phyloP scores from a whole-genome alignment of 2,888 invertebrate genomes.

The Rhamnusium bicolor region DNA sequence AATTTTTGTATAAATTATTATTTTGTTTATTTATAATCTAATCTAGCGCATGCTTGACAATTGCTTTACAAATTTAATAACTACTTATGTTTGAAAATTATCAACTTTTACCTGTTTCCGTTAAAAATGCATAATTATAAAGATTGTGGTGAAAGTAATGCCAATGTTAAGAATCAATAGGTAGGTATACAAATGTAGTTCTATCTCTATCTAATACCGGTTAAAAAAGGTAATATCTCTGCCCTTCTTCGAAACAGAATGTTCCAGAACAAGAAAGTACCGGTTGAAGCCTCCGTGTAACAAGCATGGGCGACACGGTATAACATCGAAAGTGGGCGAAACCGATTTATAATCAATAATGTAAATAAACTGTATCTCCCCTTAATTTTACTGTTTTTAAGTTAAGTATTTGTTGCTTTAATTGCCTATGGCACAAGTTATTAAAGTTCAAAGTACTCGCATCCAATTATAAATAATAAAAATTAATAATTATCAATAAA shows the following conservation, averaged over 20 bases:
- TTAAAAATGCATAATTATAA: background rate
- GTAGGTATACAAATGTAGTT: background rate
- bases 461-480: too few relatives aligned
- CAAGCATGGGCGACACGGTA: background rate
- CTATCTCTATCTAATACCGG: background rate
- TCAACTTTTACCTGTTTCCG: too few relatives aligned
- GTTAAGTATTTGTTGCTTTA: too few relatives aligned
- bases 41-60: too few relatives aligned
- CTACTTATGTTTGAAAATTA: too few relatives aligned
- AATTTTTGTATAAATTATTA: too few relatives aligned
- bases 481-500: background rate
- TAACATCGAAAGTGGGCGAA: background rate
- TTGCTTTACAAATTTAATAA: too few relatives aligned
- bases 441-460: background rate
- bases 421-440: too few relatives aligned
- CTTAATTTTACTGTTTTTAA: background rate
- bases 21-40: too few relatives aligned
- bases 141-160: background rate
- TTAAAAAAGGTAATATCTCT: too few relatives aligned
- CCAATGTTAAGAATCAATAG: background rate
- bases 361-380: background rate
- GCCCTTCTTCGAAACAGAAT: background rate
- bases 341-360: background rate
- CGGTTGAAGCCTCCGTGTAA: background rate
- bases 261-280: background rate